Base-by-base conservation (phyloP, 1,140 invertebrate species). In the Ooceraea biroi region DNA sequence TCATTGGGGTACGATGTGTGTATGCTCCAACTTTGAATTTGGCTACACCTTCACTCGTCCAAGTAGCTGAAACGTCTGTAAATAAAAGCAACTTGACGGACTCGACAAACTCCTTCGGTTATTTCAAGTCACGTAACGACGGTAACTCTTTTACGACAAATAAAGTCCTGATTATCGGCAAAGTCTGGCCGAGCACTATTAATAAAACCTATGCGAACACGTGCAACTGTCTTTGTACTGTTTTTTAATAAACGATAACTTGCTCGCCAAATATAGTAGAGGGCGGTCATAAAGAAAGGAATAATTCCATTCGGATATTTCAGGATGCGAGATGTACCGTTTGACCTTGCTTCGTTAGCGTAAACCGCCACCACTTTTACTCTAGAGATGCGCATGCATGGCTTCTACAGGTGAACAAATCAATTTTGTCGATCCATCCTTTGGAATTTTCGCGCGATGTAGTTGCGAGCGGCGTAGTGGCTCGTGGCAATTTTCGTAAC, bases 191-290 rank as follows among this genome's bases (percentile, higher is more conserved):
- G 76, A 80, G 41, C 25, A n/a, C 25, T 80, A 80, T 80, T 80
- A 80, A 80, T 80, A 80, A 80, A 80, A 71, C 50, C 69, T 17
- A 69, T 17, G 76, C 50, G n/a, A 25, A 60, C 76, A 36, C 76
- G 50, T 80, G 63, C 50, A 69, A 69, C 76, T 80, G 65, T 80
- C 76, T 80, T 71, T 57, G 65, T 71, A 57, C 65, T 71, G 57
- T 80, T 80, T 80, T 80, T 71, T 80, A 71, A 80, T 71, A 80
- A 69, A 80, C 76, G 52, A 60, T 71, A 66, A 77, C 58, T 69
- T 69, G 11, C 36, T 36, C 50, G 50, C 36, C 36, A 69, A 71
- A 80, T 80, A 69, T 80, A 80, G 50, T 36, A 46, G 48, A 36
- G 36, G 7, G 22, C 25, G 22, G 48, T 69, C 50, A 50, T 71